Conservation (phyloP, 2,113 vertebrate genomes). For the Gavia stellata region DNA sequence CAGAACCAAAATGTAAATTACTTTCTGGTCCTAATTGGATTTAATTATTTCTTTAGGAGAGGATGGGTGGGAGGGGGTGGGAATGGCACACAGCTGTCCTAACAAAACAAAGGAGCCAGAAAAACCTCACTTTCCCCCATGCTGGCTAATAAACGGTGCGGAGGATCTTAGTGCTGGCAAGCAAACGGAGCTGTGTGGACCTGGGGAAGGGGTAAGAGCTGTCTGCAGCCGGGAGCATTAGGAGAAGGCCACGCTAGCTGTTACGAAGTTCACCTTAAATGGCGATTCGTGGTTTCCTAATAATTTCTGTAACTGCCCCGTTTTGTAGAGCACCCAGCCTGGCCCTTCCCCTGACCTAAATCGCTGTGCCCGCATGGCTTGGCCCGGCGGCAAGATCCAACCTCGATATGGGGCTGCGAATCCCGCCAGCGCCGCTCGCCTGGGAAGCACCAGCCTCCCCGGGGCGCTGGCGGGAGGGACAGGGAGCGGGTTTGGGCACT, state of each 20-base stretch:
- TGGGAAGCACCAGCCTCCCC: background rate
- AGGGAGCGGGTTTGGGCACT: background rate
- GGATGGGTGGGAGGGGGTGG: constrained; percentile 60
- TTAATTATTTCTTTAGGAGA: constrained; percentile 73
- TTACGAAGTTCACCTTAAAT: background rate
- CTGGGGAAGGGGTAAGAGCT: constrained; percentile 10
- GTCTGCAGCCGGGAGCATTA: background rate
- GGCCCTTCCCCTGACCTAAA: background rate
- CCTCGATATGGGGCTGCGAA: rapidly evolving
- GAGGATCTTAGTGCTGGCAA: constrained; percentile 25
- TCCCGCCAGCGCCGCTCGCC: rapidly evolving
- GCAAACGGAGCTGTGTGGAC: background rate
- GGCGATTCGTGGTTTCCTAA: background rate
- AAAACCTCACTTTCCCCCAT: constrained; percentile 45
- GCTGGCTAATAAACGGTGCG: background rate
- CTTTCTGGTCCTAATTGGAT: constrained; percentile 78
- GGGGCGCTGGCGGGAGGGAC: background rate
- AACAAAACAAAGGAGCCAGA: constrained; percentile 65
- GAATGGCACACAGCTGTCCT: constrained; percentile 62
- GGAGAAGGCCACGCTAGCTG: background rate
- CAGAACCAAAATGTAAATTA: constrained; percentile 79
- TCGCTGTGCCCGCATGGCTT: rapidly evolving
- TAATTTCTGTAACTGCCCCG: background rate
- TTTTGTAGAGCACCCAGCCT: background rate
- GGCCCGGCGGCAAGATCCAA: rapidly evolving